Evolutionary conservation across 2,113 vertebrate genomes (phyloP), one percentile per base, ranked within the genome.

Genomic region (Podarcis cretensis): DNA sequence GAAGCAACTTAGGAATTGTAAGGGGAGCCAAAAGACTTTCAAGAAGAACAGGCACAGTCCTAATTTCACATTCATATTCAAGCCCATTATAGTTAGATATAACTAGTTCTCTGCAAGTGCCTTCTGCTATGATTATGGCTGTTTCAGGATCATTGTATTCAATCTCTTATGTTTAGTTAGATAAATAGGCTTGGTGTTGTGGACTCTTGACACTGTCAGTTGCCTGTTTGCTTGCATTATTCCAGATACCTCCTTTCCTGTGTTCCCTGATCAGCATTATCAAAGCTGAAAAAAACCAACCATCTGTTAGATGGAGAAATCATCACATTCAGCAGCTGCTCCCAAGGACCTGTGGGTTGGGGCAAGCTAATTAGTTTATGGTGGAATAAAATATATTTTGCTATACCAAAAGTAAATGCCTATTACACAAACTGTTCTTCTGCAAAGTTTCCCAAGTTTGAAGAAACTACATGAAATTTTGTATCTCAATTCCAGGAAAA

Each of bases 391-490:
- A 10, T 75, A 59, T 0, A 0, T 87, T 21, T 89, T 90, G 0
- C 2, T 85, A 0, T 87, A 57, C 85, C 80, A 18, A 85, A 25
- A 27, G 5, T 86, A 76, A 91, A 81, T 89, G 75, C 79, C 0
- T 66, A 3, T 23, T 78, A 65, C 84, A 86, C 57, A 91, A 90
- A 88, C 43, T 90, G 81, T 6, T 95, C 5, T 57, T 93, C 91
- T 95, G 66, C 91, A 35, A 65, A 89, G 71, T n/a, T 92, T 63
- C 73, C 81, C 40, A 82, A 76, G 18, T 59, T 79, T 95, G 96
- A 92, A 88, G 92, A 93, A 92, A 92, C 93, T 93, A 94, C 91
- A 87, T 90, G 23, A 95, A 94, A 93, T 89, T 83, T 94, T 88
- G 48, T 54, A 54, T 54, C 89, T 91, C 87, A 94, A 92, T n/a